phyloP scores from a whole-genome alignment of 2,888 invertebrate species.

The Lasioglossum lativentre region DNA sequence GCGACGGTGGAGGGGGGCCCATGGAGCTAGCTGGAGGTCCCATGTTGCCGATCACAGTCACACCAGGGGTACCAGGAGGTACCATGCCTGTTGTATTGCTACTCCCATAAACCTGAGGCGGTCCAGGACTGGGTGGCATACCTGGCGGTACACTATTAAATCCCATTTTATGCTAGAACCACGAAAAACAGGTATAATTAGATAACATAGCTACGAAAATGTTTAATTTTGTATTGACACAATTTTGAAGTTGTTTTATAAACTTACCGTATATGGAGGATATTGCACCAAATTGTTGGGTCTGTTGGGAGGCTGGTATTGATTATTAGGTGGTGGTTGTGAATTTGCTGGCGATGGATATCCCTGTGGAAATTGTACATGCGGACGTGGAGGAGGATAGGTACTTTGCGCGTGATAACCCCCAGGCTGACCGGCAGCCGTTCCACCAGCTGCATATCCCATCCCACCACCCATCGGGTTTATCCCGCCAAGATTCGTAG shows the following conservation, averaged over 20 bases:
- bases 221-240: background rate
- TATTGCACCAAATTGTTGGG: conserved; percentile 83
- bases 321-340: conserved; percentile 82
- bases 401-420: conserved; percentile 83
- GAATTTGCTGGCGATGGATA: conserved; percentile 81
- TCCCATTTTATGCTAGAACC: conserved; percentile 89
- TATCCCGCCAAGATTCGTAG: conserved; percentile 81
- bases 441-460: conserved; percentile 81
- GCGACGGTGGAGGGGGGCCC: conserved; percentile 87
- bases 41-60: conserved; percentile 85
- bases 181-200: background rate
- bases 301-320: conserved; percentile 82
- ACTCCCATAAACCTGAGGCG: conserved; percentile 86
- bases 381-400: conserved; percentile 85
- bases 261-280: conserved; percentile 81
- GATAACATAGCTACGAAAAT: background rate
- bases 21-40: conserved; percentile 88
- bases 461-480: conserved; percentile 81
- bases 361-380: conserved; percentile 84
- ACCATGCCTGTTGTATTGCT: conserved; percentile 86
- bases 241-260: background rate
- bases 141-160: conserved; percentile 86
- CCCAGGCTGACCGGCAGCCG: conserved; percentile 85
- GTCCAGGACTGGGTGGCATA: conserved; percentile 88
- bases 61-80: conserved; percentile 82